These are phyloP conservation scores for Notiomystis cincta DNA, from an alignment of 2,113 vertebrate species.

Conservation along the genomic window DNA sequence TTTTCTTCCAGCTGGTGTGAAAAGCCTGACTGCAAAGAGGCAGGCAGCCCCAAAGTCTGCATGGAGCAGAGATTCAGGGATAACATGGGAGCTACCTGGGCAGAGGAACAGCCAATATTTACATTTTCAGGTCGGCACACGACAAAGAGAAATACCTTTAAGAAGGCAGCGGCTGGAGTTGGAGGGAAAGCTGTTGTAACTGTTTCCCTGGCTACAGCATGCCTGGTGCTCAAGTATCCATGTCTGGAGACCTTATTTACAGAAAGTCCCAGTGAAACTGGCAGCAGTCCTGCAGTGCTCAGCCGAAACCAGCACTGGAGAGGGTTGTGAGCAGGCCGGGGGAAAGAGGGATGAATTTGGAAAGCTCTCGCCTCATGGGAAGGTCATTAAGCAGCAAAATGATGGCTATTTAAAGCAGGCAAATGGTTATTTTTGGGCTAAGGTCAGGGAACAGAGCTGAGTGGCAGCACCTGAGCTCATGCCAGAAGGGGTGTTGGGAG, in stretches of 20 bases:
- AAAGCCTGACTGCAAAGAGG: background rate
- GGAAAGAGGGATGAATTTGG: background rate
- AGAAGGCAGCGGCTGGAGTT: background rate
- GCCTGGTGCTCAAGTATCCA: conserved; percentile 25
- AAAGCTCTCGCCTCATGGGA: conserved; percentile 13
- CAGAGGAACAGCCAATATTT: conserved; percentile 16
- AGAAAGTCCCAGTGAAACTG: conserved; percentile 43
- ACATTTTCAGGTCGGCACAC: conserved; percentile 7
- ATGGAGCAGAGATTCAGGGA: background rate
- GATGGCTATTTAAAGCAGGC: conserved; percentile 22
- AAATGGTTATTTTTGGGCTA: background rate
- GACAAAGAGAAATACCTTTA: background rate
- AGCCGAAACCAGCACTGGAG: background rate
- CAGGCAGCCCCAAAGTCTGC: background rate
- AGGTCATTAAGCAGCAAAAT: background rate
- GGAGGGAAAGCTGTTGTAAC: conserved; percentile 26
- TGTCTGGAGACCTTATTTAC: conserved; percentile 52
- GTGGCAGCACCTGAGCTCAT: background rate
- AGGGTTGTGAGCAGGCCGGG: background rate
- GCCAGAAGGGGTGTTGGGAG: background rate
- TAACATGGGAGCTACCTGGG: background rate
- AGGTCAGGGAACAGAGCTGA: background rate
- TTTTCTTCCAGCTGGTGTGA: background rate
- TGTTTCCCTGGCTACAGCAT: conserved; percentile 52
- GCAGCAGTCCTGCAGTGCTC: background rate